phyloP scores from a whole-genome alignment of 2,888 invertebrate species.

The Tenthredo livida region DNA sequence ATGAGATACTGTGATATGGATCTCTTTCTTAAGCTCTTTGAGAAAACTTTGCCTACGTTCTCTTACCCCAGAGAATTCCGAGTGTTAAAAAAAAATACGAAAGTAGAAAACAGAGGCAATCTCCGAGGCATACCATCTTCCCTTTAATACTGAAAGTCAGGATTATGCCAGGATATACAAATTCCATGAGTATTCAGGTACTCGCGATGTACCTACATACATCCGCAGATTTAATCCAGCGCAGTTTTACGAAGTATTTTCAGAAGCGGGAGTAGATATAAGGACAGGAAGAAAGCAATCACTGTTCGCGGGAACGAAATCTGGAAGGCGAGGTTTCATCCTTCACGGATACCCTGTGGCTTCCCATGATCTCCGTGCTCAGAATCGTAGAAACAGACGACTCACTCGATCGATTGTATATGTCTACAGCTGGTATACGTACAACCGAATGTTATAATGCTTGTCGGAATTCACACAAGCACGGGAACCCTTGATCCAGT shows the following conservation, averaged over 20 bases:
- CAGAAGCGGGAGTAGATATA: background rate
- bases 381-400: background rate
- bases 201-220: background rate
- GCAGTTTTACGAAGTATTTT: background rate
- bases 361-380: slow-evolving; percentile 14
- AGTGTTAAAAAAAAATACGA: background rate
- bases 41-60: background rate
- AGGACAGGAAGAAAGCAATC: background rate
- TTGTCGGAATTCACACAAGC: background rate
- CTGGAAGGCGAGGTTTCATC: background rate
- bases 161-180: background rate
- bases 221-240: background rate
- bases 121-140: background rate
- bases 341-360: slow-evolving; percentile 10
- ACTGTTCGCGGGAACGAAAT: background rate
- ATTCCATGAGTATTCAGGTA: background rate
- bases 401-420: background rate
- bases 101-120: background rate
- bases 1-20: background rate
- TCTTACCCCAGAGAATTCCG: background rate
- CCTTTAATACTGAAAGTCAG: background rate
- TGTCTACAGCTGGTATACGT: background rate
- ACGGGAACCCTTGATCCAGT: slow-evolving; percentile 32
- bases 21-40: background rate
- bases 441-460: background rate